Evolutionary conservation across 2,888 invertebrate genomes (phyloP).

Genomic region (Clitarchus hookeri): DNA sequence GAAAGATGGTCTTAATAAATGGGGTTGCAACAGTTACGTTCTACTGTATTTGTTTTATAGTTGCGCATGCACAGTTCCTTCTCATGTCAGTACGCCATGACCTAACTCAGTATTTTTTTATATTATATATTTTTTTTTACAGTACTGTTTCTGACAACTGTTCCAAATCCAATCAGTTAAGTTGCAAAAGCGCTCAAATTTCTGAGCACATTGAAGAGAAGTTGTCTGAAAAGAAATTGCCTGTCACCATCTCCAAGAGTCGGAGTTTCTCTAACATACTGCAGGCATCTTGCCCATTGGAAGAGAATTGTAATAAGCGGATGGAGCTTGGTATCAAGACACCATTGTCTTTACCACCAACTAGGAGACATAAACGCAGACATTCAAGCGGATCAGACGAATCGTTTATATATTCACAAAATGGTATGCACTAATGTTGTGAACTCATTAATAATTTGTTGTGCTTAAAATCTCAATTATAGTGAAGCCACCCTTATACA

Average conservation of each 20-base stretch:
- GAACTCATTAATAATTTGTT: not conserved
- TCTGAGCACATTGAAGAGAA: conserved; percentile 20
- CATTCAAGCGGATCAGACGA: conserved; percentile 51
- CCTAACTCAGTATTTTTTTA: too few relatives aligned
- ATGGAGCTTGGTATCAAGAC: conserved; percentile 41
- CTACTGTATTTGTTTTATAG: too few relatives aligned
- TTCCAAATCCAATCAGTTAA: not conserved
- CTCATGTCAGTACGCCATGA: too few relatives aligned
- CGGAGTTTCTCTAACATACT: not conserved
- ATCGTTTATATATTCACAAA: conserved; percentile 49
- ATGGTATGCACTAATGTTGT: conserved; percentile 42
- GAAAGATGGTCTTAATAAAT: too few relatives aligned
- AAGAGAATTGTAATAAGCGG: not conserved
- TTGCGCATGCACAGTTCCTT: too few relatives aligned
- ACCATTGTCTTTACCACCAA: conserved; percentile 45
- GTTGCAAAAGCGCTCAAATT: conserved; percentile 27
- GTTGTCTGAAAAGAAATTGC: not conserved
- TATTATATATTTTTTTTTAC: not conserved
- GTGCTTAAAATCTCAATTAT: not conserved
- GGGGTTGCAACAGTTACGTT: too few relatives aligned
- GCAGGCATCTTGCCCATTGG: not conserved
- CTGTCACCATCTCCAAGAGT: not conserved
- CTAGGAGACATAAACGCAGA: conserved; percentile 42
- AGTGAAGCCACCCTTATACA: too few relatives aligned
- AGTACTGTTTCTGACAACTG: not conserved